These are phyloP conservation scores for Epinephelus fuscoguttatus DNA, from an alignment of 2,113 vertebrate genomes.

Conservation along the genomic window DNA sequence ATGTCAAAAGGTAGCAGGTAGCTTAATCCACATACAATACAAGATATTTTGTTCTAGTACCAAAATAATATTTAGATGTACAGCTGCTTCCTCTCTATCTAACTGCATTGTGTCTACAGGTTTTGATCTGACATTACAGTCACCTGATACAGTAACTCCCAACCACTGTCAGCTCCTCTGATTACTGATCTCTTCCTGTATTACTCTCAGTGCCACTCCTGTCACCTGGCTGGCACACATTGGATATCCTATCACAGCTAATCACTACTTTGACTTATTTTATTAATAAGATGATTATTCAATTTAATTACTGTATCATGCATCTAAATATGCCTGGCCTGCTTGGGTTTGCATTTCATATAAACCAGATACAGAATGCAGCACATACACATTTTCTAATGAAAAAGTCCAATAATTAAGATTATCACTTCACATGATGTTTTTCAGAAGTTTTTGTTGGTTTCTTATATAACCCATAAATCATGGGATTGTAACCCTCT, in stretches of 20 bases:
- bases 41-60: not conserved
- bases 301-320: not conserved
- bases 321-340: not conserved
- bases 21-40: not conserved
- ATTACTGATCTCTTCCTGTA: conserved; percentile 27
- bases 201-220: not conserved
- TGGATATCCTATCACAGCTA: not conserved
- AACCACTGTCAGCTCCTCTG: conserved; percentile 28
- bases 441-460: not conserved
- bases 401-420: no score
- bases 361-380: not conserved
- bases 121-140: not conserved
- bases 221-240: not conserved
- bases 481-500: not conserved
- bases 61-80: not conserved
- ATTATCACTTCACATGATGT: not conserved
- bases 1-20: not conserved
- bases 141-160: conserved; percentile 22
- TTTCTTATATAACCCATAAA: not conserved
- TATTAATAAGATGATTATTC: not conserved
- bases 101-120: not conserved
- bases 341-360: not conserved
- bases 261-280: not conserved
- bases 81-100: not conserved
- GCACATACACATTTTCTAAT: not conserved